Evolutionary conservation across 2,888 invertebrate species (phyloP).

Genomic region (Carpatolechia fugitivella): DNA sequence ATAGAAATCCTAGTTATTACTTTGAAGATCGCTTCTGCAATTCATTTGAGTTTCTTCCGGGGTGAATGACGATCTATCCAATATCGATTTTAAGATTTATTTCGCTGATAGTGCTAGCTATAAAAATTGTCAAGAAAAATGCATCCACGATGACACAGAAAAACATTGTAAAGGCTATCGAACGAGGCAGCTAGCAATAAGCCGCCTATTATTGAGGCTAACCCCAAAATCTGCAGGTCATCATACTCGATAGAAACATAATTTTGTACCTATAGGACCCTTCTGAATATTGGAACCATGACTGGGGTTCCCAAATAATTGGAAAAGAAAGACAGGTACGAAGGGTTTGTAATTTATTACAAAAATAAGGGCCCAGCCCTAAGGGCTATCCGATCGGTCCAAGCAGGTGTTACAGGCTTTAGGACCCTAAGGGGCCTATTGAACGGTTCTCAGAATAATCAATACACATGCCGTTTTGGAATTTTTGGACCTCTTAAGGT

Average conservation of each 20-base stretch:
- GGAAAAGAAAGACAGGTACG: slow-evolving; percentile 16
- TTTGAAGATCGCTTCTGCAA: no score
- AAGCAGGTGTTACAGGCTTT: slow-evolving; percentile 39
- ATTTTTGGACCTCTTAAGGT: background rate
- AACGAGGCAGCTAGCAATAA: background rate
- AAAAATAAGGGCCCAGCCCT: slow-evolving; percentile 38
- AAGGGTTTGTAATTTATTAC: slow-evolving; percentile 46
- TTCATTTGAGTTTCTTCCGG: no score
- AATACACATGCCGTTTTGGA: slow-evolving; percentile 14
- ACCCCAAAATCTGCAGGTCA: background rate
- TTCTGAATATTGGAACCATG: background rate
- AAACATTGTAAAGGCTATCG: background rate
- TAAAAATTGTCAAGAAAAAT: background rate
- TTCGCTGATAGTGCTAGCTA: no score
- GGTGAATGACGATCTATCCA: no score
- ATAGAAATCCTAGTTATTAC: no score
- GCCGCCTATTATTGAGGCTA: background rate
- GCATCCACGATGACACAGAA: background rate
- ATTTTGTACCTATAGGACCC: background rate
- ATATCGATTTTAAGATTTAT: no score
- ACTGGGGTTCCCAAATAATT: background rate
- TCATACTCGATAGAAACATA: background rate
- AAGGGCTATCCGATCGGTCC: slow-evolving; percentile 25
- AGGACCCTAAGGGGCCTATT: slow-evolving; percentile 20
- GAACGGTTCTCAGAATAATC: slow-evolving; percentile 14